Conservation (phyloP, 2,113 vertebrate species). For the Onychostruthus taczanowskii region DNA sequence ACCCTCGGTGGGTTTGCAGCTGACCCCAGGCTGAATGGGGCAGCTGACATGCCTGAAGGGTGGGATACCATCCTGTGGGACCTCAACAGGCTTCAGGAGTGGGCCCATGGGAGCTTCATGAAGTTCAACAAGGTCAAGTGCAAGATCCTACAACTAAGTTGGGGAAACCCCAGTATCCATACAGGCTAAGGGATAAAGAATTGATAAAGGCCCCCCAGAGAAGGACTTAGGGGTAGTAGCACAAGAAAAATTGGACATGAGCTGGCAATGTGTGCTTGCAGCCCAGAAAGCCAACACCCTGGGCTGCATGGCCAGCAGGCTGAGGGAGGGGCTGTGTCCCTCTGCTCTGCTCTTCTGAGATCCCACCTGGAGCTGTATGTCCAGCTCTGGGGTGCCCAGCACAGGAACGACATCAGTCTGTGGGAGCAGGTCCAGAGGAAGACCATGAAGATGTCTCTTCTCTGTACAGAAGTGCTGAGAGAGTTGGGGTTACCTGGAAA, state of each 20-base stretch:
- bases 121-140: background rate
- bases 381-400: background rate
- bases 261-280: rapidly evolving
- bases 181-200: background rate
- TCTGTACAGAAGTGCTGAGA: background rate
- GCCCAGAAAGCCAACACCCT: background rate
- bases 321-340: background rate
- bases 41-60: background rate
- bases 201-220: rapidly evolving
- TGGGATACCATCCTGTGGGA: background rate
- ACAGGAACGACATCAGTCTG: background rate
- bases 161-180: rapidly evolving
- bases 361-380: too few relatives aligned
- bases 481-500: background rate
- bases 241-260: background rate
- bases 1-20: background rate
- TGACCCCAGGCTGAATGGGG: background rate
- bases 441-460: background rate
- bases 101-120: background rate
- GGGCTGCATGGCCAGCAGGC: background rate
- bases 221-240: background rate
- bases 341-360: background rate
- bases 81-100: background rate
- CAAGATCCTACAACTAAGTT: rapidly evolving
- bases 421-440: background rate